phyloP scores from a whole-genome alignment of 2,888 invertebrate genomes.

The Dynastes tityus region DNA sequence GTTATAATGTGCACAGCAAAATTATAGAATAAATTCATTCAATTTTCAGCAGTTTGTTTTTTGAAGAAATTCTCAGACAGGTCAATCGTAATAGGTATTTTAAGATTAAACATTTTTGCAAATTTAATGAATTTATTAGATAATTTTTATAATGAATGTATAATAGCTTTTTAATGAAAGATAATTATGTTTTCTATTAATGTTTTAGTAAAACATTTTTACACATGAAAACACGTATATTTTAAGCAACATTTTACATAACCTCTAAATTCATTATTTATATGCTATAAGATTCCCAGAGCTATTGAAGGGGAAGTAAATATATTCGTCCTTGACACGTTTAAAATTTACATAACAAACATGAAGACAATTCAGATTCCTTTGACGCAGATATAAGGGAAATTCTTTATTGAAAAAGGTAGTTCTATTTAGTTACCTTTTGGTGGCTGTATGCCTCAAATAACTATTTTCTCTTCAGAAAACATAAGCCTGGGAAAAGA shows the following conservation, averaged over 20 bases:
- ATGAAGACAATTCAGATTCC: slow-evolving; percentile 2
- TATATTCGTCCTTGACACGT: background rate
- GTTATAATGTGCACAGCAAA: too few species aligned
- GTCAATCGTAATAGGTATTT: too few species aligned
- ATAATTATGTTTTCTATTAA: background rate
- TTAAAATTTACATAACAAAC: background rate
- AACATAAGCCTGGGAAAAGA: background rate
- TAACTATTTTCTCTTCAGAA: background rate
- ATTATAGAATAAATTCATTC: too few species aligned
- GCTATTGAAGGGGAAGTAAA: background rate
- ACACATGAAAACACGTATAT: background rate
- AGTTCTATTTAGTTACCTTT: slow-evolving; percentile 3
- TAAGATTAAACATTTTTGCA: too few species aligned
- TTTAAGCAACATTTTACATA: background rate
- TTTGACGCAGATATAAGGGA: background rate
- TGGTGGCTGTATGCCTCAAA: background rate
- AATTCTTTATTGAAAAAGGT: background rate
- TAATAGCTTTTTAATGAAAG: too few species aligned
- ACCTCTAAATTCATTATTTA: background rate
- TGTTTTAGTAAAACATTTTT: background rate
- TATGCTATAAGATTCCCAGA: background rate
- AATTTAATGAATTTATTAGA: too few species aligned
- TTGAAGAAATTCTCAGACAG: too few species aligned
- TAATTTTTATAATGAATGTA: too few species aligned
- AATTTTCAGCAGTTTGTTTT: too few species aligned